phyloP scores from a whole-genome alignment of 1,140 invertebrate species.

The Drosophila auraria region DNA sequence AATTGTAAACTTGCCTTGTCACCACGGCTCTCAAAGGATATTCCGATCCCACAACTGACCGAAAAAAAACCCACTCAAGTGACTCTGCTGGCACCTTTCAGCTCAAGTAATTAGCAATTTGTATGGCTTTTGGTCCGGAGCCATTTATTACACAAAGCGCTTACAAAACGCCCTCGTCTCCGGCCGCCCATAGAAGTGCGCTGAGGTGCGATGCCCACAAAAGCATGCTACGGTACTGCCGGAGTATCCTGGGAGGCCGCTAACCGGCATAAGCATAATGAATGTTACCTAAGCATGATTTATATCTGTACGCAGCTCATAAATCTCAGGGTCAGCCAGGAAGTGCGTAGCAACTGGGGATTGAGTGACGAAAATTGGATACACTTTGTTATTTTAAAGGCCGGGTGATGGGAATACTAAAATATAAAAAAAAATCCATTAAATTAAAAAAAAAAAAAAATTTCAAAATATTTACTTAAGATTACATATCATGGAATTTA shows the following conservation, averaged over 20 bases:
- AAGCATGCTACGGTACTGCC: conserved; percentile 33
- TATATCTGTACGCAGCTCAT: conserved; percentile 62
- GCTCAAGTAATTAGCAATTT: conserved; percentile 78
- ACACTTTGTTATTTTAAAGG: background rate
- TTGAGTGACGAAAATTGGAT: background rate
- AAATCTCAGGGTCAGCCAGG: conserved; percentile 55
- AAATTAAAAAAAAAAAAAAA: too few species aligned
- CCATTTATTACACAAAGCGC: conserved; percentile 64
- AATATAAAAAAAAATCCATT: too few species aligned
- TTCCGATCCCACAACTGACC: conserved; percentile 3
- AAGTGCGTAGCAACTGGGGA: background rate
- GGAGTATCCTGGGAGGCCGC: conserved; percentile 29
- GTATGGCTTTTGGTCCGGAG: conserved; percentile 50
- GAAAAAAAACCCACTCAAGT: conserved; percentile 24
- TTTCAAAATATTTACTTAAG: too few species aligned
- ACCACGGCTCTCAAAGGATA: conserved; percentile 27
- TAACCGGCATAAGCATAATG: conserved; percentile 66
- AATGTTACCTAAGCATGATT: conserved; percentile 80
- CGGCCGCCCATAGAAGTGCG: conserved; percentile 48
- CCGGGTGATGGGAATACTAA: too few species aligned
- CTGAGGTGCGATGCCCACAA: conserved; percentile 5
- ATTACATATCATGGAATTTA: too few species aligned
- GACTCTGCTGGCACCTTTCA: conserved; percentile 43
- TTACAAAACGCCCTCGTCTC: conserved; percentile 39
- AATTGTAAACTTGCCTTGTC: conserved; percentile 66